phyloP scores from a whole-genome alignment of 2,113 vertebrate genomes.

The Lepisosteus osseus region DNA sequence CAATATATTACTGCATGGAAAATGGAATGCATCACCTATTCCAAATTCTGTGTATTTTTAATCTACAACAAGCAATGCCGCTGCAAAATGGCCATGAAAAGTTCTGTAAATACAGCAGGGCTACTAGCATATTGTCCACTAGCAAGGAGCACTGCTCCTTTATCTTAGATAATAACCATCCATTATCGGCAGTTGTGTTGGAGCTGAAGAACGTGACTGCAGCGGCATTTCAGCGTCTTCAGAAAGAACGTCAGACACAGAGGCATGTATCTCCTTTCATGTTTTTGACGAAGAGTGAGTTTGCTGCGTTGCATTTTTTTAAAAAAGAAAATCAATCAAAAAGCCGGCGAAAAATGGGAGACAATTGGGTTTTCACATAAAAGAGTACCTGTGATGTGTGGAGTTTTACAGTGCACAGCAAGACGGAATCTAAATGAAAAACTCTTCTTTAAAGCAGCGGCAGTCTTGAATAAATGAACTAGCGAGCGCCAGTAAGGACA shows the following conservation, averaged over 20 bases:
- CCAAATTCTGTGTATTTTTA: conserved; percentile 37
- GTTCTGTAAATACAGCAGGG: too few relatives aligned
- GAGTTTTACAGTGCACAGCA: conserved; percentile 43
- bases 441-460: conserved; percentile 18
- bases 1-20: conserved; percentile 6
- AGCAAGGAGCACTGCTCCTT: too few relatives aligned
- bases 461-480: conserved; percentile 5
- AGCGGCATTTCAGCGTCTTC: conserved; percentile 63
- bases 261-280: conserved; percentile 69
- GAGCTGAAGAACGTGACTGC: conserved; percentile 44
- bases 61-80: conserved; percentile 63
- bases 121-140: too few relatives aligned
- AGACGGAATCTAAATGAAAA: conserved; percentile 36
- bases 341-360: conserved; percentile 32
- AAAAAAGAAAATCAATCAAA: conserved; percentile 33
- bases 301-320: conserved; percentile 54
- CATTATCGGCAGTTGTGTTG: conserved; percentile 55
- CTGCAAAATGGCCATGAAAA: conserved; percentile 49
- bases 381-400: conserved; percentile 61
- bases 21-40: conserved; percentile 1
- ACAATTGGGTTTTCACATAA: conserved; percentile 65
- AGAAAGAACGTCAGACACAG: conserved; percentile 68
- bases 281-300: conserved; percentile 68
- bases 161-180: conserved; percentile 35
- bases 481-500: neutral